phyloP scores from a whole-genome alignment of 2,113 vertebrate species.

The Nipponia nippon region DNA sequence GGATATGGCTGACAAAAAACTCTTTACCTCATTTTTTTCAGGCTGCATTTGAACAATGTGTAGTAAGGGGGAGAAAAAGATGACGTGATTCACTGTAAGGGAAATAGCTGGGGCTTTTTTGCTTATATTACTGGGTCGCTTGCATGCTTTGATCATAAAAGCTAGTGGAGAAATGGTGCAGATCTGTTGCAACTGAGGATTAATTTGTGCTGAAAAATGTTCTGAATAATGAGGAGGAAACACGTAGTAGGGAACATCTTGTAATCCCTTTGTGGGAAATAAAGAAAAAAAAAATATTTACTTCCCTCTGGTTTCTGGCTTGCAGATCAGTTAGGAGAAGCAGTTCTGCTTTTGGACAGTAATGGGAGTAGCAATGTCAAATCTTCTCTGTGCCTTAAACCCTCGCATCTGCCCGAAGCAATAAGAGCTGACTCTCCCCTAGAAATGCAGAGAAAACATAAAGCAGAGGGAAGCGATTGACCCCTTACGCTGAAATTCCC shows the following conservation, averaged over 20 bases:
- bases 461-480: not conserved
- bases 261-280: not conserved
- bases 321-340: not conserved
- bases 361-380: not conserved
- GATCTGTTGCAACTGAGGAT: constrained; percentile 2
- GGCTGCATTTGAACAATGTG: not conserved
- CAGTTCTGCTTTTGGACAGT: not conserved
- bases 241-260: accelerated
- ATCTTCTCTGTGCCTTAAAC: not conserved
- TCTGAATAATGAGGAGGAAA: not conserved
- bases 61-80: not conserved
- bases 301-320: not conserved
- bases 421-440: not conserved
- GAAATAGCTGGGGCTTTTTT: not conserved
- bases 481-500: not conserved
- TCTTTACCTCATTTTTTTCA: not conserved
- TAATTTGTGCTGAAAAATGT: not conserved
- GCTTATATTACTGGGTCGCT: not conserved
- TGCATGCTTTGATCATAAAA: constrained; percentile 14
- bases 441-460: not conserved
- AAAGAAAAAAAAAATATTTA: not conserved
- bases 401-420: not conserved
- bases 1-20: not conserved
- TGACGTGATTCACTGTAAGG: not conserved
- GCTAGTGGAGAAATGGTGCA: not conserved